Percentiles rank a stretch among this genome's conserved stretches.
phyloP scores from a whole-genome alignment of 37 sponge, comb jelly and placozoan species.

The Cliona cf. orientalis region DNA sequence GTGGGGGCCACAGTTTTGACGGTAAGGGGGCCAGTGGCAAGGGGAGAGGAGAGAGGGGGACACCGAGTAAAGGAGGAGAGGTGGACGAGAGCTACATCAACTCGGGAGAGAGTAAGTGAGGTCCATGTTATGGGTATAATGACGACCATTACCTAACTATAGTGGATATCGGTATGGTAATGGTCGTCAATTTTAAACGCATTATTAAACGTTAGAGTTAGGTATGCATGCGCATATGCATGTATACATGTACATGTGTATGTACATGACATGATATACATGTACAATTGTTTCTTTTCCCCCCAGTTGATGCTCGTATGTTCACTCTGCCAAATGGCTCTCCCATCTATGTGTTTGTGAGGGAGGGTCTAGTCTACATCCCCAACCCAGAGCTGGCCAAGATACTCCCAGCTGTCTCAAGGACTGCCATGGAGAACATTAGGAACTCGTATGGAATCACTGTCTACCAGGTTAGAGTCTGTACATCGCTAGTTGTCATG shows the following conservation, averaged over 20 bases:
- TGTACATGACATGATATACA: too few species aligned
- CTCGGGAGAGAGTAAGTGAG: not conserved
- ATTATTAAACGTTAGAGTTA: too few species aligned
- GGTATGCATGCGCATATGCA: too few species aligned
- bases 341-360: constrained; percentile 7
- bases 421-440: constrained; percentile 42
- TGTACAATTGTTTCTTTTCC: too few species aligned
- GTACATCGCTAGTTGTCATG: too few species aligned
- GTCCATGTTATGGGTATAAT: too few species aligned
- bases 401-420: constrained; percentile 38
- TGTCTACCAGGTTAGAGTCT: constrained; percentile 29
- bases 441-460: constrained; percentile 44
- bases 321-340: constrained; percentile 27
- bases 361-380: constrained; percentile 21
- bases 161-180: too few species aligned
- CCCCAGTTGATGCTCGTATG: constrained; percentile 32
- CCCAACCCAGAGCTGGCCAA: constrained; percentile 46
- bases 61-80: not conserved
- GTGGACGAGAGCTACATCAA: not conserved
- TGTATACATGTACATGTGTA: too few species aligned
- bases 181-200: too few species aligned
- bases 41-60: not conserved
- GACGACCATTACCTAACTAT: too few species aligned
- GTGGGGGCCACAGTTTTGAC: too few species aligned
- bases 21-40: not conserved